phyloP scores from a whole-genome alignment of 2,888 invertebrate genomes.

The Oconnorella tubifera region DNA sequence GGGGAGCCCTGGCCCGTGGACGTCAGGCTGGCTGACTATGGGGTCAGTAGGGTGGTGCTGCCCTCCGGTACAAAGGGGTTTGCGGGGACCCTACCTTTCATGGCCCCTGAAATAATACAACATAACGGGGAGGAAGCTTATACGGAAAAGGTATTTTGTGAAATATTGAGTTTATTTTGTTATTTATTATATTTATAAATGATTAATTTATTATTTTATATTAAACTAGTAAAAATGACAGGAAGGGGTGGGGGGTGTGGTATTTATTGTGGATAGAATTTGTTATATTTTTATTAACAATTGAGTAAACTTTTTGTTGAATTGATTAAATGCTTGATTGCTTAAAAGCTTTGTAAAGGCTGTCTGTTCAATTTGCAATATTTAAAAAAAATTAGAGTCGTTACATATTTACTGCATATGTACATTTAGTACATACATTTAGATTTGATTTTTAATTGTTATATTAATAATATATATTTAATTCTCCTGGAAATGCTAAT shows the following conservation, averaged over 20 bases:
- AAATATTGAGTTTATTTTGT: neutral
- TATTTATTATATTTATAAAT: too few species aligned
- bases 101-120: slow-evolving; percentile 97
- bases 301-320: too few species aligned
- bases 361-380: too few species aligned
- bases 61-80: slow-evolving; percentile 83
- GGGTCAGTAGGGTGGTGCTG: slow-evolving; percentile 66
- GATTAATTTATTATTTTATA: neutral
- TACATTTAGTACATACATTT: too few species aligned
- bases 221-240: neutral
- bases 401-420: too few species aligned
- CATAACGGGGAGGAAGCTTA: slow-evolving; percentile 99
- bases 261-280: neutral
- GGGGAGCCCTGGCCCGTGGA: slow-evolving; percentile 39
- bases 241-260: neutral
- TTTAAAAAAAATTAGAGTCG: too few species aligned
- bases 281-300: too few species aligned
- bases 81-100: slow-evolving; percentile 92
- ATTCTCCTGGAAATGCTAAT: too few species aligned
- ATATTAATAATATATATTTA: too few species aligned
- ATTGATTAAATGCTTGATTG: too few species aligned
- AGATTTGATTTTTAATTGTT: too few species aligned
- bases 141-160: slow-evolving; percentile 76
- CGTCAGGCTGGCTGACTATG: slow-evolving; percentile 95
- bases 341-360: too few species aligned